Percentiles rank a stretch among this genome's conserved stretches.
phyloP scores from a whole-genome alignment of 2,888 invertebrate genomes.

The Phania funesta region DNA sequence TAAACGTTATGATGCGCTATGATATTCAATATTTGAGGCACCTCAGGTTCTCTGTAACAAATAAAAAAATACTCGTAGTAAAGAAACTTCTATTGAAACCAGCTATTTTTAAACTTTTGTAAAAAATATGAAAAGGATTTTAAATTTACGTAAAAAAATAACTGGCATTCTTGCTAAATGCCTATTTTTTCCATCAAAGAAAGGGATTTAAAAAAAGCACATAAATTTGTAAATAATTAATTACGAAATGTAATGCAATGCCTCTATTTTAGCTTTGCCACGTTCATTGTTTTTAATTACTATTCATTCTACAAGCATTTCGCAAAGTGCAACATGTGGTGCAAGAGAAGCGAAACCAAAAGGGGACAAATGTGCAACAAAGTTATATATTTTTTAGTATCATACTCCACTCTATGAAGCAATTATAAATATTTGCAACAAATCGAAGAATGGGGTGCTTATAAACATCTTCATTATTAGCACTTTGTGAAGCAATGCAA shows the following conservation, averaged over 20 bases:
- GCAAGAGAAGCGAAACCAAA: no score
- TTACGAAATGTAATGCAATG: conserved; percentile 6
- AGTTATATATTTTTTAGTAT: not conserved
- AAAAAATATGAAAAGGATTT: no score
- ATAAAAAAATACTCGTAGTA: no score
- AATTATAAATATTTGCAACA: conserved; percentile 19
- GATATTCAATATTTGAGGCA: no score
- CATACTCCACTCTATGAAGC: not conserved
- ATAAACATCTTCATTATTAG: conserved; percentile 23
- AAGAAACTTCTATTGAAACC: no score
- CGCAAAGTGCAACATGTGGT: conserved; percentile 19
- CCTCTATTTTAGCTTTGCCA: not conserved
- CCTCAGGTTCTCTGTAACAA: no score
- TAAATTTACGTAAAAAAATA: no score
- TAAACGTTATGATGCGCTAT: no score
- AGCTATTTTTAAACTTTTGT: no score
- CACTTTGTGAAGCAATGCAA: conserved; percentile 25
- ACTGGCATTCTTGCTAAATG: no score
- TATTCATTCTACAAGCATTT: conserved; percentile 11
- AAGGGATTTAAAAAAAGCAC: no score
- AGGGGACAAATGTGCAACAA: not conserved
- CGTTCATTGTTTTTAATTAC: conserved; percentile 13
- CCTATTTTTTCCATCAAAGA: no score
- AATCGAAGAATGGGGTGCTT: not conserved
- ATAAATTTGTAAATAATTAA: not conserved